Base-by-base conservation (phyloP, 2,797 vertebrate genomes). In the Tadarida brasiliensis region DNA sequence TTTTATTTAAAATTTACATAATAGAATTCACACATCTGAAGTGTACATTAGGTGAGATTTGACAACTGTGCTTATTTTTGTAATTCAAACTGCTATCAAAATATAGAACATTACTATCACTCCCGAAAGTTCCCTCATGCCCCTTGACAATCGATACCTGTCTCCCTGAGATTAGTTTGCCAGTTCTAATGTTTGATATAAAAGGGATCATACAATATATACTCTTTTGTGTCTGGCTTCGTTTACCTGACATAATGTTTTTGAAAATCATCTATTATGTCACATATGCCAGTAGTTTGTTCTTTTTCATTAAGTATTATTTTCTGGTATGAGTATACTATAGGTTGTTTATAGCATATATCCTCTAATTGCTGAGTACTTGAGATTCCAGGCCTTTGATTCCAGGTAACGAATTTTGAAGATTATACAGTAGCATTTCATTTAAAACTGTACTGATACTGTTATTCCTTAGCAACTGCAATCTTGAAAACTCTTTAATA, bases 401-500 rank as follows among this genome's bases (percentile, higher is more conserved):
- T 11, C 4, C 5, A 80, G 24, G 24, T 33, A 56, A 35, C 54
- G 28, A 57, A 26, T 35, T 95, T 90, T 77, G 26, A 87, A 77
- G 15, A 59, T 59, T 22, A 3, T 88, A 1, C 3, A 39, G 2
- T 86, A 81, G 59, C 33, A 47, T 89, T 56, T 61, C 11, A 28
- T 26, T 85, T 68, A 85, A 92, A 86, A 91, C 30, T 11, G 7
- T 76, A 49, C 1, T 51, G 33, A 56, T 12, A 17, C 1, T 77
- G n/a, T 86, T 94, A 56, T 44, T 28, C 49, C 11, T 59, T 57
- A 70, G 51, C 14, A 70, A 44, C 9, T 91, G 14, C 5, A 35
- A 15, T 92, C 84, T 81, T 88, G 54, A 90, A 86, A 96, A 28
- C 30, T 54, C 15, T 94, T 71, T 59, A 67, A 28, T 49, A 59